Base-by-base conservation (phyloP, 53 echinoderm and acorn worm genomes). In the Mesocentrotus franciscanus region DNA sequence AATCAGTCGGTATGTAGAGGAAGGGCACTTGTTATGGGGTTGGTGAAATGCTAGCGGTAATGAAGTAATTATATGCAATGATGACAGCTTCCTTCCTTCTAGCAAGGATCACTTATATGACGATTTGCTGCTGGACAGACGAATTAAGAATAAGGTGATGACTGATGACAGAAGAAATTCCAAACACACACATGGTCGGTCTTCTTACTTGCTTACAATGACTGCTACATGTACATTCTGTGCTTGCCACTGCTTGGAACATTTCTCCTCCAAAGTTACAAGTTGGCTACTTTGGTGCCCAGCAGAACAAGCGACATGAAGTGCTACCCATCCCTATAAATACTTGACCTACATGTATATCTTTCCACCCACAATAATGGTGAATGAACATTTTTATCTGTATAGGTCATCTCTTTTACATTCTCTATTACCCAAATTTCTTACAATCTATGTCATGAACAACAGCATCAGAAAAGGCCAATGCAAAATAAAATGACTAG, bases 61-160 rank as follows among this genome's bases (percentile, higher is more conserved):
- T 92, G 92, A 92, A 92, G 92, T 74, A 92, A 92, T 92, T 92
- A 70, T 92, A 92, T 74, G 56, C 92, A 92, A 92, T 92, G 92
- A 92, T 92, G 56, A 74, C 56, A 71, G 92, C 92, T 92, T 92
- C 92, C 92, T 92, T 92, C 92, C 92, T 92, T 22, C 56, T 15
- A 27, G 49, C 57, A 58, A 92, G 92, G 92, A 92, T 92, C 66
- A 74, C 75, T 92, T 92, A 56, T 56, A 92, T 29, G 56, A 56
- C 30, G 8, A 92, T 92, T 92, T 92, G 92, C 75, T 72, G 92
- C n/a, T n/a, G n/a, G n/a, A n/a, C n/a, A n/a, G 75, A 92, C 75
- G 68, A 70, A 70, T 92, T 92, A 92, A 70, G 70, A 92, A 92
- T 76, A 56, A 92, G 92, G 92, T 92, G 92, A 74, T 56, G 92